Evolutionary conservation across 2,797 vertebrate species (phyloP), one percentile per base, ranked within the genome.

Genomic region (Chelonia mydas): DNA sequence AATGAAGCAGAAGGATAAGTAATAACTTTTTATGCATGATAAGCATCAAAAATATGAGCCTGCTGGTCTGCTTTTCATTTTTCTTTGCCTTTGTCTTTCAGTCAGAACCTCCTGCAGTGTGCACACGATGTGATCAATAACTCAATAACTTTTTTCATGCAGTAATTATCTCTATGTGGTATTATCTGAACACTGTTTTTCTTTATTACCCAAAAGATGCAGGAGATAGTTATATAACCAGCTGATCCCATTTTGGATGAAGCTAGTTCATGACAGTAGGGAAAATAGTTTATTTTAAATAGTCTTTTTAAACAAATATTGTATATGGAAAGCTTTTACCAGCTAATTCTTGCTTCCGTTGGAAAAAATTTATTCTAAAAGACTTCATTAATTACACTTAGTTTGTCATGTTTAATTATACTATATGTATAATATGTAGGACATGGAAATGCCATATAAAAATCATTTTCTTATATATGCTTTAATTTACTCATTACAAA

Each of bases 61-160:
- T 98, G 98, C 98, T 98, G 98, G 97, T 98, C 98, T 98, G 97
- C 96, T 98, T 98, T 98, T 98, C 97, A 96, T 98, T 98, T 98
- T 97, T 98, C 98, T 98, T 98, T 98, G 97, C 97, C 97, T 98
- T 98, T 98, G 85, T 98, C 97, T 98, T 98, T 98, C 98, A 98
- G 97, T 98, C 98, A 98, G 96, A 98, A 97, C 98, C 98, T 98
- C 98, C 98, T 98, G 98, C 98, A 97, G 98, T 97, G 98, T 97
- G 96, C 98, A 98, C 98, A 98, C 97, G 51, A 97, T 98, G 98
- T 98, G 98, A 99, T 99, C 99, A 98, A 99, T 99, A 99, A 99
- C 98, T 99, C 99, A 98, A 99, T 99, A 99, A 99, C 98, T 98
- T 99, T 98, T 98, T 98, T 99, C 98, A 98, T 99, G 98, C 97